Evolutionary conservation across 2,113 vertebrate genomes (phyloP).

Genomic region (Centropristis striata): DNA sequence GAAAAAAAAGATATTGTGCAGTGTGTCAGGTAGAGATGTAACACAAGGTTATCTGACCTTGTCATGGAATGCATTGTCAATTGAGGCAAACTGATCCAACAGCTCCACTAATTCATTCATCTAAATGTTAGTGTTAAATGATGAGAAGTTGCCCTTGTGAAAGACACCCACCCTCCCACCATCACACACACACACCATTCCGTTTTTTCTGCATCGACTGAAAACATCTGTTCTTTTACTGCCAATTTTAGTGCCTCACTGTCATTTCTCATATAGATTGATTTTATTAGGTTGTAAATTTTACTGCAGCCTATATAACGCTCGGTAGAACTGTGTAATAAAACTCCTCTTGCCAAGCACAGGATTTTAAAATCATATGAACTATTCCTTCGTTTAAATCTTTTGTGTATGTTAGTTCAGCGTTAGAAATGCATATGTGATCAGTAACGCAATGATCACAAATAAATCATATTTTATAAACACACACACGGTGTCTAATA

Average conservation of each 20-base stretch:
- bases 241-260: conserved; percentile 1
- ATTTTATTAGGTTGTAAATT: conserved; percentile 47
- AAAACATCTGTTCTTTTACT: conserved; percentile 46
- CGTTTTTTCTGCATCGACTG: not conserved
- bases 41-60: not conserved
- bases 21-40: not conserved
- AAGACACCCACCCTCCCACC: not conserved
- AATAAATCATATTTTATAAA: not conserved
- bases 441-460: conserved; percentile 1
- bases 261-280: conserved; percentile 34
- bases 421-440: not conserved
- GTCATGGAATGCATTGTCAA: not conserved
- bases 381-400: not conserved
- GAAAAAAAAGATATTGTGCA: not conserved
- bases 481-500: not conserved
- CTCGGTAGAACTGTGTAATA: conserved; percentile 13
- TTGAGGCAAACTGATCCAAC: conserved; percentile 6
- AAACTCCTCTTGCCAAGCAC: conserved; percentile 8
- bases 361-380: conserved; percentile 24
- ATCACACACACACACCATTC: not conserved
- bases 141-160: not conserved
- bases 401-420: not conserved
- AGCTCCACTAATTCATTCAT: not conserved
- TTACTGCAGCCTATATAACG: conserved; percentile 26
- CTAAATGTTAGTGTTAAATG: conserved; percentile 23